These are phyloP conservation scores for Abrostola tripartita DNA, from an alignment of 2,888 invertebrate genomes.

Conservation along the genomic window DNA sequence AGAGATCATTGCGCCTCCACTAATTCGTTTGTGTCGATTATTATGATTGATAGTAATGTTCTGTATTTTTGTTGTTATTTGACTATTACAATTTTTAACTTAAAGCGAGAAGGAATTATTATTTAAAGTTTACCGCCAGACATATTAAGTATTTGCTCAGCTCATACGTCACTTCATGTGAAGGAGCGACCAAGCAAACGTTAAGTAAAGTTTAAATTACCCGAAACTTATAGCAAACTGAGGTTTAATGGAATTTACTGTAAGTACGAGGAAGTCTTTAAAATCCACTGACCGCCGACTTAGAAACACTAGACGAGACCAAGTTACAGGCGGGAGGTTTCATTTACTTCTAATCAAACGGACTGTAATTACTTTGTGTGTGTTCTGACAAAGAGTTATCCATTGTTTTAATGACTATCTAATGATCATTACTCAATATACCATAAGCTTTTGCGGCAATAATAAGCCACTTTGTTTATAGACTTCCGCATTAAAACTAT, in stretches of 20 bases:
- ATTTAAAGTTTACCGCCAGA: slow-evolving; percentile 6
- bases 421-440: no score
- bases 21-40: slow-evolving; percentile 77
- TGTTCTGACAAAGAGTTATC: no score
- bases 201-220: slow-evolving; percentile 46
- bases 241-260: slow-evolving; percentile 57
- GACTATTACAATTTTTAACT: slow-evolving; percentile 15
- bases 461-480: no score
- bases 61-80: slow-evolving; percentile 42
- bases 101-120: not conserved
- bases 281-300: slow-evolving; percentile 62
- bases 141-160: slow-evolving; percentile 12
- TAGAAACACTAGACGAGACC: slow-evolving; percentile 31
- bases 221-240: slow-evolving; percentile 44
- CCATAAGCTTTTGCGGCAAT: no score
- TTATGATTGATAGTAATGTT: slow-evolving; percentile 68
- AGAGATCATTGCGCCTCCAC: slow-evolving; percentile 76
- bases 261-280: slow-evolving; percentile 53
- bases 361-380: no score
- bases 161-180: not conserved
- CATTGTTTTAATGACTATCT: no score
- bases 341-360: not conserved
- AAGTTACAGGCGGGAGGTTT: slow-evolving; percentile 37
- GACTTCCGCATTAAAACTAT: no score
- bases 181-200: slow-evolving; percentile 19